A percentile compares a stretch with the other conserved stretches of the same genome.
Evolutionary conservation across 92 coral and sea anemone species (phyloP).

Genomic region (Nematostella vectensis): DNA sequence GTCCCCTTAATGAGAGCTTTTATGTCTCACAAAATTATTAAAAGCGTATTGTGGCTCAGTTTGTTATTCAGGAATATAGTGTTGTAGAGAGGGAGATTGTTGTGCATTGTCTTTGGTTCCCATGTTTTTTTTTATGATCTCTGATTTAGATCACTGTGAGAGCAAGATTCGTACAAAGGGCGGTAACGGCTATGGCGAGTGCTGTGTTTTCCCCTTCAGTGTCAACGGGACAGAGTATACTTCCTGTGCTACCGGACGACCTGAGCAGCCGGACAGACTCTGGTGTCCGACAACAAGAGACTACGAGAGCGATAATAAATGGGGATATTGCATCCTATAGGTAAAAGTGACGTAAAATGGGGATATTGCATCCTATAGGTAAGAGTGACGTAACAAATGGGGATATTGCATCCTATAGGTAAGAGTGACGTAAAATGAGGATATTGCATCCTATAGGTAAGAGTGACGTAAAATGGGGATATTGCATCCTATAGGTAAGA

Average conservation of each 20-base stretch:
- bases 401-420: too few species aligned
- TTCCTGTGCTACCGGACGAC: conserved; percentile 39
- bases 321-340: conserved; percentile 38
- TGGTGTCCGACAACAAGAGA: conserved; percentile 74
- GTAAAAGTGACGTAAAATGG: not conserved
- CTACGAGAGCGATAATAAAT: conserved; percentile 46
- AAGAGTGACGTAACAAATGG: too few species aligned
- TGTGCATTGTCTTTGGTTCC: not conserved
- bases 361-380: too few species aligned
- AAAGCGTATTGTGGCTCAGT: too few species aligned
- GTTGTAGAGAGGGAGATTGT: not conserved
- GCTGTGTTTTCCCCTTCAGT: conserved; percentile 71
- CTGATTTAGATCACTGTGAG: conserved; percentile 46
- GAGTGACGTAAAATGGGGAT: too few species aligned
- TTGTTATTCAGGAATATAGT: too few species aligned
- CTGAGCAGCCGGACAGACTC: conserved; percentile 5
- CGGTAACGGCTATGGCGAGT: conserved; percentile 67
- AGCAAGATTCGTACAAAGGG: conserved; percentile 63
- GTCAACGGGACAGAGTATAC: conserved; percentile 36
- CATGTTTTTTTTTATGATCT: not conserved
- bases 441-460: too few species aligned
- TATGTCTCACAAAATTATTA: too few species aligned
- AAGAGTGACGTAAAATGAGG: too few species aligned
- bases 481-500: too few species aligned
- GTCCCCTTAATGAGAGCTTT: too few species aligned